Conservation (phyloP, 2,888 invertebrate species). For the Nemotelus pantherinus region DNA sequence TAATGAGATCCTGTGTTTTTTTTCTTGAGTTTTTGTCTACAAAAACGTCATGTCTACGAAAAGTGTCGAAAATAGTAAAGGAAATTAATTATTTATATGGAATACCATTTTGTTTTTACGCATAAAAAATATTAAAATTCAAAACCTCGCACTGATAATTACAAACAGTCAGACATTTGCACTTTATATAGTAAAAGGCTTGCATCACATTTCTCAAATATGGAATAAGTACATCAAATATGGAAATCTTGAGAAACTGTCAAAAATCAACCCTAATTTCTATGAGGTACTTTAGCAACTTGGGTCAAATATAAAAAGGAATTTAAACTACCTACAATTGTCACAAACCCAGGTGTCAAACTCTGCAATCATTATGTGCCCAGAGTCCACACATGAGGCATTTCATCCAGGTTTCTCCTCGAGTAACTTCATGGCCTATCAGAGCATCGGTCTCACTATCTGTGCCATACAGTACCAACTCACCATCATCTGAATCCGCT, state of each 20-base stretch:
- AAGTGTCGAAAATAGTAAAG: too few relatives aligned
- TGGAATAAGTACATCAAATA: too few relatives aligned
- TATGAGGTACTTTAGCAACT: too few relatives aligned
- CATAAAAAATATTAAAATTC: too few relatives aligned
- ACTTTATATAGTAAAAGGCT: too few relatives aligned
- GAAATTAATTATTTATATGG: not conserved
- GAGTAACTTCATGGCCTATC: not conserved
- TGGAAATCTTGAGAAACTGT: not conserved
- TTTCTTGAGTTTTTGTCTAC: too few relatives aligned
- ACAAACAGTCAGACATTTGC: too few relatives aligned
- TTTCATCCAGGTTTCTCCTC: slow-evolving; percentile 5
- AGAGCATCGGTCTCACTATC: not conserved
- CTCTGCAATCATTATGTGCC: slow-evolving; percentile 9
- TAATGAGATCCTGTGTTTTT: too few relatives aligned
- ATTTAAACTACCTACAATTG: not conserved
- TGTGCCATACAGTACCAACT: not conserved
- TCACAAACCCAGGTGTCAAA: not conserved
- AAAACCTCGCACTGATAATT: too few relatives aligned
- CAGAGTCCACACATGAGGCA: slow-evolving; percentile 19
- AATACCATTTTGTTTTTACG: slow-evolving; percentile 3
- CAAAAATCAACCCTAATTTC: not conserved
- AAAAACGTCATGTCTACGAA: too few relatives aligned
- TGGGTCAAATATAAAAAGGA: not conserved
- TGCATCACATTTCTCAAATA: too few relatives aligned
- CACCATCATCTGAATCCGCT: not conserved